Evolutionary conservation across 2,888 invertebrate species (phyloP).

Genomic region (Noctua janthina): DNA sequence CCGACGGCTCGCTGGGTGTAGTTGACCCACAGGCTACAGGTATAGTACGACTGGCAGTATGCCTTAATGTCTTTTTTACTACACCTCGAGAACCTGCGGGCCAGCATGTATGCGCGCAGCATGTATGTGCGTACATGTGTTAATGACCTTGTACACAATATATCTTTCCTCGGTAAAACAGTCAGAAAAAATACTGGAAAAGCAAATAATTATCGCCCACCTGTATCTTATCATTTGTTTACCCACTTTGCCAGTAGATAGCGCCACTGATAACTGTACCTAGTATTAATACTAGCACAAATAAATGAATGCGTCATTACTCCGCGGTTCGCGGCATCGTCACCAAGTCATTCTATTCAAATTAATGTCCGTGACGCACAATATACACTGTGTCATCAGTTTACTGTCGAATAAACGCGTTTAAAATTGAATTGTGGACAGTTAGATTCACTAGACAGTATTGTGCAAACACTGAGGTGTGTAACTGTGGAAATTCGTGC

Average conservation of each 20-base stretch:
- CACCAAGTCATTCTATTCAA: conserved; percentile 15
- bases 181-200: conserved; percentile 5
- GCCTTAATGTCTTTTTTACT: too few relatives aligned
- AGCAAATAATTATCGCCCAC: conserved; percentile 13
- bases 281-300: conserved; percentile 16
- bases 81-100: too few relatives aligned
- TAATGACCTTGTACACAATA: background rate
- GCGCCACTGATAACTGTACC: conserved; percentile 18
- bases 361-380: conserved; percentile 18
- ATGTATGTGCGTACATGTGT: too few relatives aligned
- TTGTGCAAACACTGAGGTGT: background rate
- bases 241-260: conserved; percentile 16
- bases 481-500: conserved; percentile 1
- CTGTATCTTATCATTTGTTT: conserved; percentile 35
- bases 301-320: conserved; percentile 35
- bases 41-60: too few relatives aligned
- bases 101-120: too few relatives aligned
- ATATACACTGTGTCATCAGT: background rate
- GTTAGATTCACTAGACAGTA: background rate
- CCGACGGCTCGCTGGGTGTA: too few relatives aligned
- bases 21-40: too few relatives aligned
- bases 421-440: conserved; percentile 8
- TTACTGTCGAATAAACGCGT: conserved; percentile 6
- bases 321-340: background rate
- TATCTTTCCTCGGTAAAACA: conserved; percentile 6